Conservation (phyloP, 2,888 invertebrate species). For the Diachrysia chrysitis region DNA sequence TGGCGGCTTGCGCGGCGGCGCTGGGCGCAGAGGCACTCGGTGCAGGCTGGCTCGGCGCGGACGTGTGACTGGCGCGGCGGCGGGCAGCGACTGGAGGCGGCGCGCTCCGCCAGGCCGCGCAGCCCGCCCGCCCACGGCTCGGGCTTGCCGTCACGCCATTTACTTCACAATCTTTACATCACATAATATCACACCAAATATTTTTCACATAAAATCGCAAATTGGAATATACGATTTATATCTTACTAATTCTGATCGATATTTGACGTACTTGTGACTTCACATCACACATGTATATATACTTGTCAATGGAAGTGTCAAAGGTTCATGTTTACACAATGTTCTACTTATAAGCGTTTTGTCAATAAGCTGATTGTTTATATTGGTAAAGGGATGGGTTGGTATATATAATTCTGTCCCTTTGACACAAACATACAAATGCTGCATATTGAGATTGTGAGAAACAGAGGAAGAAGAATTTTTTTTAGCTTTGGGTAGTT, state of each 20-base stretch:
- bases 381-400: conserved; percentile 43
- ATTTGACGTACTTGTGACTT: conserved; percentile 14
- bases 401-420: conserved; percentile 7
- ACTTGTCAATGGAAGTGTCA: conserved; percentile 51
- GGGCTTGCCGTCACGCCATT: conserved; percentile 78
- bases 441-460: conserved; percentile 8
- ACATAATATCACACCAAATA: conserved; percentile 76
- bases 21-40: conserved; percentile 54
- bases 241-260: conserved; percentile 41
- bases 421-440: conserved; percentile 18
- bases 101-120: conserved; percentile 74
- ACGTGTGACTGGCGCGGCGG: conserved; percentile 82
- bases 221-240: conserved; percentile 59
- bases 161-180: conserved; percentile 82
- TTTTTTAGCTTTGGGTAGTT: background rate
- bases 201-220: conserved; percentile 61
- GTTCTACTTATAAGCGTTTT: conserved; percentile 55
- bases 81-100: conserved; percentile 79
- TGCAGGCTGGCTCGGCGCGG: conserved; percentile 64
- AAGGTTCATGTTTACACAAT: conserved; percentile 62
- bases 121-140: conserved; percentile 78
- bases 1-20: conserved; percentile 68
- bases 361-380: conserved; percentile 56
- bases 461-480: background rate
- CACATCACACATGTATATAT: conserved; percentile 16